Evolutionary conservation across 2,888 invertebrate genomes (phyloP).

Genomic region (Encarsia formosa): DNA sequence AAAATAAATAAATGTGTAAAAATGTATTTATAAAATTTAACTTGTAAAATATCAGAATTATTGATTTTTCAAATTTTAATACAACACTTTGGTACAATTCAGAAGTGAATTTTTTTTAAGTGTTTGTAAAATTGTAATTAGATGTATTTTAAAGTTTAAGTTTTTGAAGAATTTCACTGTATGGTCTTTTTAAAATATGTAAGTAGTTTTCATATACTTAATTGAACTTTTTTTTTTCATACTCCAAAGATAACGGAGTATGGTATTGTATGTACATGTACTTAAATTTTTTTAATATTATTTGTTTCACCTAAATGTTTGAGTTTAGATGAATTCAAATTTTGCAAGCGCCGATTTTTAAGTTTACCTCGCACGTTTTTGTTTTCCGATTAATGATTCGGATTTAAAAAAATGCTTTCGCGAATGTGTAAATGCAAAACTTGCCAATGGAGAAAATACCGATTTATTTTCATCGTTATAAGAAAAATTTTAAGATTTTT

Average conservation of each 20-base stretch:
- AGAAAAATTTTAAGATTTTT: constrained; percentile 15
- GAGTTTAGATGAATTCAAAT: constrained; percentile 50
- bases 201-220: constrained; percentile 23
- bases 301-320: constrained; percentile 50
- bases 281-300: constrained; percentile 33
- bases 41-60: constrained; percentile 11
- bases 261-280: constrained; percentile 25
- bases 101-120: constrained; percentile 18
- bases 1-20: constrained; percentile 5
- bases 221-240: constrained; percentile 18
- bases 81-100: constrained; percentile 7
- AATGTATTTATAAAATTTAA: constrained; percentile 10
- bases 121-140: constrained; percentile 24
- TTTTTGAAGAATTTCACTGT: constrained; percentile 23
- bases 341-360: constrained; percentile 26
- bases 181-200: constrained; percentile 19
- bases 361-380: constrained; percentile 35
- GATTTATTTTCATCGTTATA: constrained; percentile 22
- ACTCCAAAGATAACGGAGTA: constrained; percentile 27
- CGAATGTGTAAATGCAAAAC: constrained; percentile 24
- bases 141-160: constrained; percentile 19
- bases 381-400: constrained; percentile 37
- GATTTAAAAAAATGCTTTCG: constrained; percentile 30
- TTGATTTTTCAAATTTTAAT: constrained; percentile 13
- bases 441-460: constrained; percentile 26